A percentile compares a stretch with the other conserved stretches of the same genome.
These are phyloP conservation scores for Leptobrachium leishanense DNA, from an alignment of 2,113 vertebrate species.

Conservation along the genomic window DNA sequence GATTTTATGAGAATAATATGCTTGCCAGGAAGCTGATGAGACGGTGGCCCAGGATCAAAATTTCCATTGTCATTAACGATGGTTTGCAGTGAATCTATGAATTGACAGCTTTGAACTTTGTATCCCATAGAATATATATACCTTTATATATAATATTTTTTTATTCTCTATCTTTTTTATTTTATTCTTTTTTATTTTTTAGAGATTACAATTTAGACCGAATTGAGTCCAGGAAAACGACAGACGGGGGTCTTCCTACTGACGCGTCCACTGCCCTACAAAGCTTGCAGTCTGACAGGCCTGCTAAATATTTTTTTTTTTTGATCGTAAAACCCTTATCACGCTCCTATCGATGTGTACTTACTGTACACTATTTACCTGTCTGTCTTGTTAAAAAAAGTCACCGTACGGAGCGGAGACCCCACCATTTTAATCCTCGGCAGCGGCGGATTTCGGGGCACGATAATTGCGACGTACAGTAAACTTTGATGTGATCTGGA, in stretches of 20 bases:
- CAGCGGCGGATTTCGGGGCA: neutral
- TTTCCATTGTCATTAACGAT: conserved; percentile 18
- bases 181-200: no score
- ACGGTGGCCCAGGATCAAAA: conserved; percentile 16
- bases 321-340: neutral
- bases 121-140: no score
- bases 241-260: neutral
- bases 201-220: no score
- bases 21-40: neutral
- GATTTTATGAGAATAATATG: neutral
- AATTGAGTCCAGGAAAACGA: no score
- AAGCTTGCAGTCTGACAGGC: conserved; percentile 10
- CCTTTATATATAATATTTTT: no score
- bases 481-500: conserved; percentile 24
- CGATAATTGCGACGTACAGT: neutral
- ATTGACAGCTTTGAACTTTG: conserved; percentile 3
- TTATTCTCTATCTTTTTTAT: no score
- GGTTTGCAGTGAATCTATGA: neutral
- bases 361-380: neutral
- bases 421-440: neutral
- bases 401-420: neutral
- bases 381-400: neutral
- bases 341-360: neutral
- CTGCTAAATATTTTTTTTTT: neutral
- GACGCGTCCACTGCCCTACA: neutral